Base-by-base conservation (phyloP, 1,140 invertebrate species). In the Nephotettix cincticeps region DNA sequence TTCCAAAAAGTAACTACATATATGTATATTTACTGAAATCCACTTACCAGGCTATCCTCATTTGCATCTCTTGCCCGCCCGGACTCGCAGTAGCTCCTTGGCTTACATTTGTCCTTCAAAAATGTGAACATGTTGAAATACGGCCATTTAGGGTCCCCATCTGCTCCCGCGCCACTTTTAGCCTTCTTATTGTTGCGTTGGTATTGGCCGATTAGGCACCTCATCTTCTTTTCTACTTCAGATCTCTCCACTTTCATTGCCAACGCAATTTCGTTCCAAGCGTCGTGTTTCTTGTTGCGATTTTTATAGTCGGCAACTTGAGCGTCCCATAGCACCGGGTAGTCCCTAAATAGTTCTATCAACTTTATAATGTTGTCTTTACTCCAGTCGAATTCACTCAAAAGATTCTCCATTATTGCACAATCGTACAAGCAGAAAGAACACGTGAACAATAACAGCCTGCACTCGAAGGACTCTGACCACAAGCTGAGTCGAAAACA, bases 241-340 rank as follows among this genome's bases (percentile, higher is more conserved):
- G 40, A 51, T 68, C 67, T 68, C 40, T 68, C 67, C 45, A 68
- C 11, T 54, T 68, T 45, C 67, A 68, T 51, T 23, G 27, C 43
- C 28, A 45, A 68, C 43, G 67, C 67, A 54, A 51, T 54, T 29
- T 68, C 43, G 56, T 61, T 61, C 56, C 56, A 30, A 11, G 23
- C 56, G 56, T 61, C 56, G 56, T 61, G 56, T 63, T 72, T 72
- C 51, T 72, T 70, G 51, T 40, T 63, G 14, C 71, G 47, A 51
- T 64, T 29, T 21, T 29, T 56, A 29, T 72, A 72, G 19, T 71
- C 71, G 29, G 63, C 54, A 66, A 17, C 40, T 23, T 65, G 72
- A 71, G 66, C 68, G 28, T 72, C 30, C 72, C 69, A 71, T 25
- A 73, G 72, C 45, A 61, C 68, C 36, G 69, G 69, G 43, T 67